Conservation (phyloP, 2,888 invertebrate species). For the Rambutsinella grinnellia region DNA sequence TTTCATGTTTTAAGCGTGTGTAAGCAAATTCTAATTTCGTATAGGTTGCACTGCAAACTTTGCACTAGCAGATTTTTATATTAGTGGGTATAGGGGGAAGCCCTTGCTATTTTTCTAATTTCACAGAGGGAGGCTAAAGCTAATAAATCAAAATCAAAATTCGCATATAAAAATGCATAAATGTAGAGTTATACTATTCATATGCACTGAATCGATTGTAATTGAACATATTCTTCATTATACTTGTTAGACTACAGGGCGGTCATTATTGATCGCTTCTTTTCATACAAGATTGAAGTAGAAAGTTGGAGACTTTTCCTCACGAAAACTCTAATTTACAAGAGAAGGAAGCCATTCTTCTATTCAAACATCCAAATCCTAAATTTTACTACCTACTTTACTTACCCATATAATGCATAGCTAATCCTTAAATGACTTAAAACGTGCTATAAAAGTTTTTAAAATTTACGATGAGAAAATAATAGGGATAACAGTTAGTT, state of each 20-base stretch:
- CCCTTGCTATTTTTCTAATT: too few species aligned
- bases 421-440: too few species aligned
- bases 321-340: conserved; percentile 38
- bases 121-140: too few species aligned
- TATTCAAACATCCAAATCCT: neutral
- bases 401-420: too few species aligned
- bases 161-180: too few species aligned
- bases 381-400: neutral
- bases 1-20: too few species aligned
- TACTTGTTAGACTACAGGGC: neutral
- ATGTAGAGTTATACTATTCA: neutral
- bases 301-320: conserved; percentile 38
- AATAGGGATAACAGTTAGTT: conserved; percentile 21
- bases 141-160: too few species aligned
- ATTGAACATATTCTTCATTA: neutral
- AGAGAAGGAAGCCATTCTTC: conserved; percentile 13
- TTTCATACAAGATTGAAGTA: conserved; percentile 19
- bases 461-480: conserved; percentile 35
- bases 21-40: too few species aligned
- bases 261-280: neutral
- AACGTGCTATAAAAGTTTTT: too few species aligned
- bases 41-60: too few species aligned
- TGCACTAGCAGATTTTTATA: too few species aligned
- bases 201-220: neutral
- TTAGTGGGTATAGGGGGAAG: too few species aligned